phyloP scores from a whole-genome alignment of 2,888 invertebrate species.

The Sepioteuthis lessoniana region DNA sequence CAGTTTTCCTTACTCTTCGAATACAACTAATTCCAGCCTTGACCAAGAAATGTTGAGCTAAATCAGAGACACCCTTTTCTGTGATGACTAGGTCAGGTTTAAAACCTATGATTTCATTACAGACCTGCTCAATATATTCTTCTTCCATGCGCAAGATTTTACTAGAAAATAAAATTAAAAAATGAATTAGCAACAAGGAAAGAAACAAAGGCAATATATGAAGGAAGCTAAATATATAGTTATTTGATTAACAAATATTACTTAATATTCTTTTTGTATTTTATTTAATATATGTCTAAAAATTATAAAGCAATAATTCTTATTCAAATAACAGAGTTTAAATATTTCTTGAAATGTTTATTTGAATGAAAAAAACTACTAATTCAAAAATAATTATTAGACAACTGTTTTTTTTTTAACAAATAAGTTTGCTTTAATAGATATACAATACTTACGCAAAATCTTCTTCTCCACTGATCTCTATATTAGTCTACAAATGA shows the following conservation, averaged over 20 bases:
- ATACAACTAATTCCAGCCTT: constrained; percentile 80
- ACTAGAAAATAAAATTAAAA: constrained; percentile 76
- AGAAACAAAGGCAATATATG: neutral
- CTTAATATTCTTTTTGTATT: too few relatives aligned
- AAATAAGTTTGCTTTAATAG: neutral
- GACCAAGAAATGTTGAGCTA: constrained; percentile 78
- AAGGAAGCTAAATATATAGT: too few relatives aligned
- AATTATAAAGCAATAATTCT: too few relatives aligned
- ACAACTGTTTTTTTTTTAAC: too few relatives aligned
- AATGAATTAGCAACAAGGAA: neutral
- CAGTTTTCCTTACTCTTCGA: constrained; percentile 90
- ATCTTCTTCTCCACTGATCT: constrained; percentile 94
- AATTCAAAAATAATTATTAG: too few relatives aligned
- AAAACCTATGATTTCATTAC: constrained; percentile 92
- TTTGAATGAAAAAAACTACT: too few relatives aligned
- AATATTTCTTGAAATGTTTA: too few relatives aligned
- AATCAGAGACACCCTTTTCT: constrained; percentile 93
- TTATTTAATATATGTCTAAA: too few relatives aligned
- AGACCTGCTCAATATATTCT: constrained; percentile 89
- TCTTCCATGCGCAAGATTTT: constrained; percentile 95
- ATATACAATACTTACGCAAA: constrained; percentile 78
- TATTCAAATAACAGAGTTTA: too few relatives aligned
- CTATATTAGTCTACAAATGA: constrained; percentile 87
- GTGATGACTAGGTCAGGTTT: constrained; percentile 98
- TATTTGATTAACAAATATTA: too few relatives aligned